Evolutionary conservation across 2,888 invertebrate genomes (phyloP), one percentile per base, ranked within the genome.

Genomic region (Lycophotia porphyrea): DNA sequence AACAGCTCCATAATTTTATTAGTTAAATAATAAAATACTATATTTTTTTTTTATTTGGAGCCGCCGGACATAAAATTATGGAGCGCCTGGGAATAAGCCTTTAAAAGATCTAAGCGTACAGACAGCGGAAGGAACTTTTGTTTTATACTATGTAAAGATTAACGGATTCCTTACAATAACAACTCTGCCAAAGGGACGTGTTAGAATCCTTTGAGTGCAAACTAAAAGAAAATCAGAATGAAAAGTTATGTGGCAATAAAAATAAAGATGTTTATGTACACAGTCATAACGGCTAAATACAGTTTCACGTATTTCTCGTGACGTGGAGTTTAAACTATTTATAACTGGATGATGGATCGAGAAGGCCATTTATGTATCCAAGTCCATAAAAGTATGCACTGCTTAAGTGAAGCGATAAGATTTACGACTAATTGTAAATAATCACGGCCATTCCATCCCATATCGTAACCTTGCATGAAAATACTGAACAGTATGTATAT

Each of bases 361-460:
- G 90, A 93, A 93, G 93, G 93, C 87, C 91, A 84, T 81, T 81
- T 81, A 88, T 88, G 80, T 85, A 81, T 81, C 27, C 44, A 74
- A 75, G 87, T 83, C 87, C 79, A 74, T 79, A 70, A 76, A 68
- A 74, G 78, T 76, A 79, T 77, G 86, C 76, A 80, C 81, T 75
- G 84, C 85, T 79, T 69, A 83, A 86, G 87, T 86, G 87, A 86
- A 84, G 82, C 88, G 91, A 91, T 92, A 92, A 92, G 90, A 91
- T 91, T 92, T 92, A 92, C 90, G 87, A 87, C 86, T 86, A 89
- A 89, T 89, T 87, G 88, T 90, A 89, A 91, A 90, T 88, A 89
- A 91, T 90, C 89, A 90, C 82, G 90, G 91, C 78, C 90, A 85
- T 82, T 86, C 85, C 74, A 88, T 88, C 87, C 88, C 87, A 88